Evolutionary conservation across 2,888 invertebrate genomes (phyloP).

Genomic region (Esperia sulphurella): DNA sequence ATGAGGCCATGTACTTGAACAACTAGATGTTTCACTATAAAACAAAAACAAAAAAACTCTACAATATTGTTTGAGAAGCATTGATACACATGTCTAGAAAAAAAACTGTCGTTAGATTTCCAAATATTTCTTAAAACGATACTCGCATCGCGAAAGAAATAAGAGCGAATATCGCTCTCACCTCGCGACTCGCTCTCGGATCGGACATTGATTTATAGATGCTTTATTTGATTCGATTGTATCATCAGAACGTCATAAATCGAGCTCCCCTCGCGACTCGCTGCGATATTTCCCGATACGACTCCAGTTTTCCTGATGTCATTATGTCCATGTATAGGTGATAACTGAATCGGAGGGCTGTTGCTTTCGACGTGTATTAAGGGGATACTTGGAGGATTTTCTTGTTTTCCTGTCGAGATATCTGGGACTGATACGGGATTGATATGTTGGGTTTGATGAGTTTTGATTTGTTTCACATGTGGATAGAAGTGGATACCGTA

Average conservation of each 20-base stretch:
- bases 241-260: conserved; percentile 77
- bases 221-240: conserved; percentile 78
- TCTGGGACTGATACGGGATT: conserved; percentile 6
- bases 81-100: too few relatives aligned
- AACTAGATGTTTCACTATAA: too few relatives aligned
- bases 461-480: neutral
- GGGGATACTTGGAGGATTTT: conserved; percentile 33
- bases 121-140: too few relatives aligned
- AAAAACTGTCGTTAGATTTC: too few relatives aligned
- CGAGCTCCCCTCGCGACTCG: conserved; percentile 37
- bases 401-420: conserved; percentile 20
- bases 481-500: too few relatives aligned
- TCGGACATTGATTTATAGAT: conserved; percentile 75
- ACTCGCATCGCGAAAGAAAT: conserved; percentile 20
- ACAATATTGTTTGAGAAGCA: too few relatives aligned
- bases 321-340: conserved; percentile 66
- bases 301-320: conserved; percentile 62
- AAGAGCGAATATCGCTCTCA: conserved; percentile 43
- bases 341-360: conserved; percentile 55
- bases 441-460: conserved; percentile 1
- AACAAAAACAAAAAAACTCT: too few relatives aligned
- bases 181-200: conserved; percentile 50
- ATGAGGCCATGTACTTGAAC: too few relatives aligned
- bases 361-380: conserved; percentile 28
- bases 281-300: conserved; percentile 43